These are phyloP conservation scores for Nephrotoma guestfalica DNA, from an alignment of 2,888 invertebrate species.

Conservation along the genomic window DNA sequence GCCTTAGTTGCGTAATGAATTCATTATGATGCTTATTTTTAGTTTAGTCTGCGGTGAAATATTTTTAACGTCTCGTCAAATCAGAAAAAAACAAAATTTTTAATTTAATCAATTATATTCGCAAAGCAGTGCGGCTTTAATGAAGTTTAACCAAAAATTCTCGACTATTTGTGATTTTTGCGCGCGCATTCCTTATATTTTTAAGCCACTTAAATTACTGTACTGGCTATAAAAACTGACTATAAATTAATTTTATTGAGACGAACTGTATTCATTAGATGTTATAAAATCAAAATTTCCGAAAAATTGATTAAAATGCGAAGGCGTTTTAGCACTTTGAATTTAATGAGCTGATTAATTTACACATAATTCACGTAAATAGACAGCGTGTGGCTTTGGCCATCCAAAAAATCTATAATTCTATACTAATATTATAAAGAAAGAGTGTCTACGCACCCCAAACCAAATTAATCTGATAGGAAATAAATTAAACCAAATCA, in stretches of 20 bases:
- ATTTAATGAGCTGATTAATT: neutral
- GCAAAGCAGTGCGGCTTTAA: neutral
- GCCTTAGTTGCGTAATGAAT: neutral
- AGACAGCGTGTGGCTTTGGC: neutral
- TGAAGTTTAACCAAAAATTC: neutral
- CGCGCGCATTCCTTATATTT: neutral
- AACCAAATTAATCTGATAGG: neutral
- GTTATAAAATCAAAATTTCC: neutral
- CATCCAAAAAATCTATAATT: too few relatives aligned
- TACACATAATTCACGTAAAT: neutral
- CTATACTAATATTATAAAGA: too few relatives aligned
- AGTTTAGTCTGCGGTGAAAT: neutral
- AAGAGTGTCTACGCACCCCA: too few relatives aligned
- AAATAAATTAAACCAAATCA: neutral
- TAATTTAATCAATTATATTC: neutral
- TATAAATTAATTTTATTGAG: neutral
- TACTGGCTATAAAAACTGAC: neutral
- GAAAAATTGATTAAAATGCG: neutral
- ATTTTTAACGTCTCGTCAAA: neutral
- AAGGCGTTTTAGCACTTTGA: neutral
- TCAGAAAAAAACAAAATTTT: neutral
- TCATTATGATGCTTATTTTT: neutral
- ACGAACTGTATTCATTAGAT: neutral
- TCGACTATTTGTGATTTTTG: neutral
- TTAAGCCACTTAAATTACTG: neutral